Base-by-base conservation (phyloP, 2,797 vertebrate species). In the Thripadectes ignobilis region DNA sequence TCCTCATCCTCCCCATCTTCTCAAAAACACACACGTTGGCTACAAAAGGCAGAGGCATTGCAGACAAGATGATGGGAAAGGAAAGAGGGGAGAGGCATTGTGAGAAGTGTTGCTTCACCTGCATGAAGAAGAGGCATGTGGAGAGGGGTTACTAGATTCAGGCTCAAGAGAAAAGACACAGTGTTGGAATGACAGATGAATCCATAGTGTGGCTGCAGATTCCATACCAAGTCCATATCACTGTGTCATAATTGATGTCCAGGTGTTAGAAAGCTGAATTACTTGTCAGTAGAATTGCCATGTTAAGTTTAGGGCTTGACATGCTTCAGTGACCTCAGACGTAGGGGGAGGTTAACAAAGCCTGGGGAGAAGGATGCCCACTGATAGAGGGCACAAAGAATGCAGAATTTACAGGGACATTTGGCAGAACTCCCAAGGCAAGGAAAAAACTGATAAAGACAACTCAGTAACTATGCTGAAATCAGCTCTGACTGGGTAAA, bases 221-320 rank as follows among this genome's bases (percentile, higher is more conserved):
- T 84, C 74, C 63, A 39, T 36, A 45, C 1, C 0, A 9, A 48
- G 13, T 23, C 20, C 0, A 0, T 27, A 61, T 32, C 36, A 41
- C 20, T 38, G 69, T 4, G 5, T 48, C 32, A 34, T 39, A 43
- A 61, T 7, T 26, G 17, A 51, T 71, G 38, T 11, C 20, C 65
- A 34, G 8, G 29, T 46, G 38, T 51, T 29, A 77, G 58, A 83
- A 83, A 58, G n/a, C 43, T 19, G 63, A 77, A 77, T 34, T 32
- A 34, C 14, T 71, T 58, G 14, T 39, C 1, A 2, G 9, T 30
- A 65, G n/a, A 89, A 58, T 32, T 58, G n/a, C 45, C 58, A 58
- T 12, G 14, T 71, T 39, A 46, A 34, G 24, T 34, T 46, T 29
- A 58, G 58, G 29, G 38, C 38, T 51, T 45, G 43, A 65, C 38